Percentiles rank a stretch among this genome's conserved stretches.
Evolutionary conservation across 2,113 vertebrate genomes (phyloP).

Genomic region (Caranx ignobilis): DNA sequence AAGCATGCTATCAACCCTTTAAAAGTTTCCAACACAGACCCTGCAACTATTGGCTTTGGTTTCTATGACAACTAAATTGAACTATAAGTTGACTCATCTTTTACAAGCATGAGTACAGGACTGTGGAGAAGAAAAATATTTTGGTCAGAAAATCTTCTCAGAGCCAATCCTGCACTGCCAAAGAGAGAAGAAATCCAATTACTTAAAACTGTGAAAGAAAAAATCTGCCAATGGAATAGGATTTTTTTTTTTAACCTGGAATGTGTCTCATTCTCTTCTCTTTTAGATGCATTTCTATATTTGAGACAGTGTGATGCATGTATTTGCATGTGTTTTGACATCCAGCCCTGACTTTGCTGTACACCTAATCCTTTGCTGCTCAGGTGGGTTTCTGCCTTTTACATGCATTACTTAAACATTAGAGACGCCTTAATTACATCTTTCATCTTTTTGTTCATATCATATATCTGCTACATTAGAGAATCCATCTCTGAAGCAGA

Average conservation of each 20-base stretch:
- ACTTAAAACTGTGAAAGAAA: slow-evolving; percentile 1
- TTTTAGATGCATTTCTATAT: not conserved
- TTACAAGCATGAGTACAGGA: slow-evolving; percentile 66
- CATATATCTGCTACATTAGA: not conserved
- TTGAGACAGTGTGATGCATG: not conserved
- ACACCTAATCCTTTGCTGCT: not conserved
- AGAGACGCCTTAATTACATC: not conserved
- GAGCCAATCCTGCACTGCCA: slow-evolving; percentile 7
- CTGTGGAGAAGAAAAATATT: slow-evolving; percentile 45
- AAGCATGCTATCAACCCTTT: slow-evolving; percentile 67
- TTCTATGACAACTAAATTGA: slow-evolving; percentile 81
- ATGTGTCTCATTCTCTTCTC: not conserved
- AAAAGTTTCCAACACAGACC: slow-evolving; percentile 72
- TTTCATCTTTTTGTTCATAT: not conserved
- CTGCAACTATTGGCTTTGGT: slow-evolving; percentile 78
- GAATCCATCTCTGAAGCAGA: not conserved
- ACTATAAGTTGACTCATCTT: slow-evolving; percentile 79
- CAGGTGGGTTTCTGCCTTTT: not conserved
- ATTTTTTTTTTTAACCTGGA: not conserved
- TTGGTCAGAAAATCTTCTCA: slow-evolving; percentile 34
- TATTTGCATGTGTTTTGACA: not conserved
- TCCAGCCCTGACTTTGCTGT: not conserved
- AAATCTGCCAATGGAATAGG: not conserved
- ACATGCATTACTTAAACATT: not conserved
- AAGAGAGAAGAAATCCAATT: not conserved